phyloP scores from a whole-genome alignment of 2,113 vertebrate species.

The Beaufortia kweichowensis region DNA sequence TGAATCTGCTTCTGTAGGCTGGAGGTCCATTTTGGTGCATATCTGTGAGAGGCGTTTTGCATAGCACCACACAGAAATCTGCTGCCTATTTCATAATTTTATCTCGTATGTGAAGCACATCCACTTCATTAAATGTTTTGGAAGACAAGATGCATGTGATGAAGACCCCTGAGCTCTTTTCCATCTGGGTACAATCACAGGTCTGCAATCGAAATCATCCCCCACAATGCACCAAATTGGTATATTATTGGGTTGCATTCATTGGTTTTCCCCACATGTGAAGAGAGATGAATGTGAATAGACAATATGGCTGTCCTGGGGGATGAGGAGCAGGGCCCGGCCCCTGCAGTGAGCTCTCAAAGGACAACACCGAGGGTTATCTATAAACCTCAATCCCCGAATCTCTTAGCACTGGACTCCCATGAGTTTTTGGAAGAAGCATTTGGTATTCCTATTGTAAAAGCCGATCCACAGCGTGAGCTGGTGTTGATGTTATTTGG shows the following conservation, averaged over 20 bases:
- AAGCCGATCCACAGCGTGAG: not conserved
- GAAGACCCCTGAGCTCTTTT: constrained; percentile 10
- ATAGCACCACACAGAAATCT: not conserved
- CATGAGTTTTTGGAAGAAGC: not conserved
- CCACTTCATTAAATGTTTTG: constrained; percentile 40
- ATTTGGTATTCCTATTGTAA: constrained; percentile 3
- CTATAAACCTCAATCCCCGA: constrained; percentile 9
- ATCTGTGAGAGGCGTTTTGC: too few species aligned
- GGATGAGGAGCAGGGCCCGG: constrained; percentile 18
- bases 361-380: constrained; percentile 31
- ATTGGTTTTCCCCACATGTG: constrained; percentile 42
- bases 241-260: constrained; percentile 47
- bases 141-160: not conserved
- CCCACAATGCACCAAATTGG: constrained; percentile 41
- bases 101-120: constrained; percentile 9
- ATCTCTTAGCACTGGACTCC: not conserved
- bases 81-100: constrained; percentile 2
- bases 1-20: constrained; percentile 30
- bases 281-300: constrained; percentile 40
- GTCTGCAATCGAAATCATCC: constrained; percentile 40
- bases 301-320: constrained; percentile 41
- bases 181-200: constrained; percentile 18
- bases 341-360: constrained; percentile 32
- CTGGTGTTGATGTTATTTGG: not conserved
- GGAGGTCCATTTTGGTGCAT: too few species aligned